These are phyloP conservation scores for Brachionus rotundiformis DNA, from an alignment of 1,140 invertebrate species.

Conservation along the genomic window DNA sequence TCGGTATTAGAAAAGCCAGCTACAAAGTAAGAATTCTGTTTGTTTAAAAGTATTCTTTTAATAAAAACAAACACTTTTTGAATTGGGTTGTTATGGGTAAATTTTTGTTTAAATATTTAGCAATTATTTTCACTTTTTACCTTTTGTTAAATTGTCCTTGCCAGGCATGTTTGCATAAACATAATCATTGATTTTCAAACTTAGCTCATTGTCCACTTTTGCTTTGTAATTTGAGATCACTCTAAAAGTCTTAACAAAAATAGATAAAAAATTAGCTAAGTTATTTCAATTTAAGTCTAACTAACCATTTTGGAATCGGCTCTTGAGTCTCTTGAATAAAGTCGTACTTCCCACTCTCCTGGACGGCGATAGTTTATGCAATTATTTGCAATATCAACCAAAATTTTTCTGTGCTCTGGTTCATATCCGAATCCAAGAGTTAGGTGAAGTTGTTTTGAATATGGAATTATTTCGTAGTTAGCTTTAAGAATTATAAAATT, in stretches of 20 bases:
- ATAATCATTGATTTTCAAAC: constrained; percentile 37
- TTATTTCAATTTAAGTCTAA: neutral
- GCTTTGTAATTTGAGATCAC: neutral
- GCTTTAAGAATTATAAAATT: no score
- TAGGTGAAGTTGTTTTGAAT: constrained; percentile 46
- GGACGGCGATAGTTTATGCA: constrained; percentile 10
- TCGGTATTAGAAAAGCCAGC: neutral
- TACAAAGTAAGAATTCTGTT: neutral
- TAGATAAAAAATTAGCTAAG: no score
- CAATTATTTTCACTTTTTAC: neutral
- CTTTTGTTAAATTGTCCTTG: constrained; percentile 51
- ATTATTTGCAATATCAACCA: constrained; percentile 8
- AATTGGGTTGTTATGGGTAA: neutral
- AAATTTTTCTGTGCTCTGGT: constrained; percentile 17
- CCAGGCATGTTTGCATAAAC: constrained; percentile 9
- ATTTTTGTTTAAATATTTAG: neutral
- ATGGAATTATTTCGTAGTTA: constrained; percentile 40
- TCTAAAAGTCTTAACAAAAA: constrained; percentile 26
- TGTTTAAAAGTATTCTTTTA: neutral
- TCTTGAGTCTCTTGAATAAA: constrained; percentile 48
- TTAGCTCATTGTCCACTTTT: constrained; percentile 31
- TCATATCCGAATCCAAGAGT: constrained; percentile 30
- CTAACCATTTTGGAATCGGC: constrained; percentile 35
- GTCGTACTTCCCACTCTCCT: constrained; percentile 26
- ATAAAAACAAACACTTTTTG: neutral